phyloP scores from a whole-genome alignment of 2,113 vertebrate genomes.

The Nematolebias whitei region DNA sequence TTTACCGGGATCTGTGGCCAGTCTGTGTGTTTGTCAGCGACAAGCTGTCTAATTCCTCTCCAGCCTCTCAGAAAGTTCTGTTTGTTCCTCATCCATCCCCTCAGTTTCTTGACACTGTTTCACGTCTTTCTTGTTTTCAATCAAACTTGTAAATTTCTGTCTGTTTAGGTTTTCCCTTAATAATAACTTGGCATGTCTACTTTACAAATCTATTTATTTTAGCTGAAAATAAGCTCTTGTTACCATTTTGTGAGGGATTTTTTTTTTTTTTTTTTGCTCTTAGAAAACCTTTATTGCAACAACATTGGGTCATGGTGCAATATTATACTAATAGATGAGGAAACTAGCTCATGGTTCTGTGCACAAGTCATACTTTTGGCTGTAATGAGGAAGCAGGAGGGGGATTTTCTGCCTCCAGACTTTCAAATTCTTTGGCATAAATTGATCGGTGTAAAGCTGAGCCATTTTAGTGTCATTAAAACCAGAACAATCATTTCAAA shows the following conservation, averaged over 20 bases:
- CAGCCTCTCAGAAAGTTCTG: slow-evolving; percentile 49
- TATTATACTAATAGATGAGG: slow-evolving; percentile 35
- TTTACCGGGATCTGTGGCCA: slow-evolving; percentile 74
- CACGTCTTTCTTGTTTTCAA: slow-evolving; percentile 36
- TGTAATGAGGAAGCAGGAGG: slow-evolving; percentile 46
- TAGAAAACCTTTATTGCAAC: slow-evolving; percentile 11
- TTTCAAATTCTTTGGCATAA: slow-evolving; percentile 49
- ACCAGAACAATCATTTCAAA: slow-evolving; percentile 25
- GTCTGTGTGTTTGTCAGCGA: slow-evolving; percentile 73
- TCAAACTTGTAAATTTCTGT: slow-evolving; percentile 29
- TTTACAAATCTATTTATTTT: neutral
- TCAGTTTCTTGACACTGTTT: slow-evolving; percentile 49
- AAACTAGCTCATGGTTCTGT: slow-evolving; percentile 41
- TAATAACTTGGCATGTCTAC: neutral
- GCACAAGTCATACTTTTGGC: slow-evolving; percentile 36
- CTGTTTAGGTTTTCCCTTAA: slow-evolving; percentile 14
- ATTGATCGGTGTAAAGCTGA: slow-evolving; percentile 47
- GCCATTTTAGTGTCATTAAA: slow-evolving; percentile 38
- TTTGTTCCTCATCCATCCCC: slow-evolving; percentile 47
- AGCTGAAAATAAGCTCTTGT: neutral
- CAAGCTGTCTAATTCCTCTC: slow-evolving; percentile 74
- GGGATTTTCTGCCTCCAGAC: slow-evolving; percentile 48
- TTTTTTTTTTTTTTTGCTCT: neutral
- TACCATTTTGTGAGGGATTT: neutral
- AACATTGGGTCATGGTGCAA: slow-evolving; percentile 15